A percentile compares a stretch with the other conserved stretches of the same genome.
These are phyloP conservation scores for Lomographa bimaculata DNA, from an alignment of 2,888 invertebrate genomes.

Conservation along the genomic window DNA sequence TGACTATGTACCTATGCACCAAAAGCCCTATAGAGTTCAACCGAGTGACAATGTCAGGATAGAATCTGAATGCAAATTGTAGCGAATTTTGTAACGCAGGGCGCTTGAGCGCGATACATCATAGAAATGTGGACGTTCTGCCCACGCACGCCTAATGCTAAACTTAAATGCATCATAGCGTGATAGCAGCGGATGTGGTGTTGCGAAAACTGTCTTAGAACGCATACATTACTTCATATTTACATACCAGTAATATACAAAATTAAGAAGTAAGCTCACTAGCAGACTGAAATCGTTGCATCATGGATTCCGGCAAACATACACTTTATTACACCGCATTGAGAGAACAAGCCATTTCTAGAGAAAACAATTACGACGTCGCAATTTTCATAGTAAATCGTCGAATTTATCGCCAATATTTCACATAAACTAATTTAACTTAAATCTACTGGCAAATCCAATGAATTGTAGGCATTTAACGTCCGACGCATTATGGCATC, in stretches of 20 bases:
- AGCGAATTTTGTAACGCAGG: constrained; percentile 73
- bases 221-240: constrained; percentile 22
- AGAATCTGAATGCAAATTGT: constrained; percentile 73
- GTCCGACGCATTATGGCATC: constrained; percentile 44
- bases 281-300: constrained; percentile 9
- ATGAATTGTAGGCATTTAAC: constrained; percentile 36
- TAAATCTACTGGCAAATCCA: constrained; percentile 21
- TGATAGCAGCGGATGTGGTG: constrained; percentile 42
- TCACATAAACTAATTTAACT: constrained; percentile 28
- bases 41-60: constrained; percentile 41
- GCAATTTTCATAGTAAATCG: constrained; percentile 30
- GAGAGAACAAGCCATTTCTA: constrained; percentile 20
- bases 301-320: constrained; percentile 9
- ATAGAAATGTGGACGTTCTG: constrained; percentile 78
- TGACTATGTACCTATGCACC: too few relatives aligned
- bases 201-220: constrained; percentile 46
- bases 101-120: constrained; percentile 74
- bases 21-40: constrained; percentile 8
- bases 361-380: constrained; percentile 33
- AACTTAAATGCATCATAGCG: constrained; percentile 57
- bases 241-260: constrained; percentile 25
- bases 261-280: constrained; percentile 17
- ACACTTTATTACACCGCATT: not conserved
- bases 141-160: constrained; percentile 70
- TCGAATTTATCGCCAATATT: constrained; percentile 26